Conservation (phyloP, 2,113 vertebrate genomes). For the Euleptes europaea region DNA sequence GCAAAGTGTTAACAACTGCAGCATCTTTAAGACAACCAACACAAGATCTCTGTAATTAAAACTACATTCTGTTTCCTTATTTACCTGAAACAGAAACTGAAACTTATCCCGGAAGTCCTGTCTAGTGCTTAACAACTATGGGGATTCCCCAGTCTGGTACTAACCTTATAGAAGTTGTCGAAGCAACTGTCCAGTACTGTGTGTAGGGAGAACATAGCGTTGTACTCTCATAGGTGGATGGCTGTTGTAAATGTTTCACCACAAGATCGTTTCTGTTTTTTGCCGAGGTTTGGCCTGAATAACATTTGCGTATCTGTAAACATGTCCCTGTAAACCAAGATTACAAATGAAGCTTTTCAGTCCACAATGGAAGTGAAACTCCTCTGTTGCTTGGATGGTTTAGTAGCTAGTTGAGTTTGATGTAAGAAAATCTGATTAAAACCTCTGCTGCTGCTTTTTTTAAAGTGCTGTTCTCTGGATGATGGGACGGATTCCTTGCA, state of each 20-base stretch:
- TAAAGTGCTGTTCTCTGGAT: too few species aligned
- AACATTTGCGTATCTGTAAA: too few species aligned
- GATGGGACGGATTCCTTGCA: too few species aligned
- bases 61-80: background rate
- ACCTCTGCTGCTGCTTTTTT: too few species aligned
- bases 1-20: background rate
- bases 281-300: background rate
- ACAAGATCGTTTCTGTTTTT: background rate
- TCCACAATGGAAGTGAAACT: too few species aligned
- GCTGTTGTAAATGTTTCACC: background rate
- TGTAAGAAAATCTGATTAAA: too few species aligned
- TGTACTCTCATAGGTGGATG: background rate
- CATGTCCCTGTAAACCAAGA: too few species aligned
- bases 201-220: background rate
- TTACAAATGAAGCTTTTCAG: too few species aligned
- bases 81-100: constrained; percentile 3
- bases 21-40: background rate
- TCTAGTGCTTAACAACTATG: background rate
- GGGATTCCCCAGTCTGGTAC: background rate
- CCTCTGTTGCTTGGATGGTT: too few species aligned
- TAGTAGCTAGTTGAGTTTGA: too few species aligned
- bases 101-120: background rate
- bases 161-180: background rate
- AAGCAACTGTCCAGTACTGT: background rate
- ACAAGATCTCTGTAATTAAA: background rate